Evolutionary conservation across 2,113 vertebrate species (phyloP).

Genomic region (Sinocyclocheilus anshuiensis): DNA sequence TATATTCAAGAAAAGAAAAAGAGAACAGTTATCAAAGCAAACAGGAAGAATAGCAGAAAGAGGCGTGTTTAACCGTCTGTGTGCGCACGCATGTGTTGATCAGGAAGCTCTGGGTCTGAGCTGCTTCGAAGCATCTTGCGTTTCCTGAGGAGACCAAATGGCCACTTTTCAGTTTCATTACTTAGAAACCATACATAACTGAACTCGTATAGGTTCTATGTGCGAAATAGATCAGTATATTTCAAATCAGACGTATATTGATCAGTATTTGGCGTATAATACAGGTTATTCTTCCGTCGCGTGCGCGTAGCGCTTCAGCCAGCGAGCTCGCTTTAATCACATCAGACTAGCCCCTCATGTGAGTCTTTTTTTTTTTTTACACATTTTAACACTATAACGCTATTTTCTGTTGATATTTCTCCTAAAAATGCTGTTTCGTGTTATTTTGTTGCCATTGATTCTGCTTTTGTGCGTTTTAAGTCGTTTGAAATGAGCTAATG

Average conservation of each 20-base stretch:
- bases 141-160: conserved; percentile 8
- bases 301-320: background rate
- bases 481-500: background rate
- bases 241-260: background rate
- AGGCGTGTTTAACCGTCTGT: background rate
- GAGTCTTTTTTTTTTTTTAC: background rate
- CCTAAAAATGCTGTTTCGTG: background rate
- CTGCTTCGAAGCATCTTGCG: background rate
- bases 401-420: too few relatives aligned
- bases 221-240: background rate
- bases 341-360: background rate
- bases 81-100: background rate
- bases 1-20: background rate
- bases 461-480: background rate
- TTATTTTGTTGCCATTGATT: background rate
- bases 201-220: background rate
- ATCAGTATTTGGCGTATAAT: background rate
- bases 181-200: background rate
- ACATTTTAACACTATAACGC: background rate
- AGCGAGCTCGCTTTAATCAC: conserved; percentile 13
- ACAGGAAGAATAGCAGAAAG: background rate
- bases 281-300: background rate
- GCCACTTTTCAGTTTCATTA: background rate
- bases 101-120: conserved; percentile 9
- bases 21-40: background rate